Evolutionary conservation across 2,888 invertebrate species (phyloP), one percentile per base, ranked within the genome.

Genomic region (Bembecia ichneumoniformis): DNA sequence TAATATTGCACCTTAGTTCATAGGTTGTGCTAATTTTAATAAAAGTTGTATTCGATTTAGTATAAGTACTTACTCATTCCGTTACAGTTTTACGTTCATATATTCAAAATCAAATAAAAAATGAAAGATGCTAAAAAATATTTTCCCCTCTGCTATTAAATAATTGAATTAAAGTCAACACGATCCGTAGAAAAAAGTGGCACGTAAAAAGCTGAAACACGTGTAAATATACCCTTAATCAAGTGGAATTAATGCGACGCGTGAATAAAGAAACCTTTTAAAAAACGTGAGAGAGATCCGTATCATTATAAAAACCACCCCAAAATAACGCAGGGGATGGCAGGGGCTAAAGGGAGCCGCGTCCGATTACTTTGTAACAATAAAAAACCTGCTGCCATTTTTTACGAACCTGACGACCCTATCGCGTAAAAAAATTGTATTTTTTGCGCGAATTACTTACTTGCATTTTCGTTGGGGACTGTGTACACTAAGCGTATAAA

Each of bases 251-350:
- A 77, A 71, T 69, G 54, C 62, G 64, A 65, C 68, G 67, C 65
- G 58, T 49, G 43, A 53, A 63, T 67, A 77, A 79, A 28, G 28
- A 79, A 77, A 73, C 58, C 51, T 46, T 49, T 72, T 74, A 74
- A 83, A 84, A 84, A 84, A 83, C 80, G 84, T 82, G 84, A 73
- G 81, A 84, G 73, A 71, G 81, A 82, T 82, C 71, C 54, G 59
- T 78, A 80, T 81, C 81, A 59, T 44, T 1, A 74, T 72, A 82
- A 82, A 82, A 77, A 78, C 58, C 51, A 72, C 76, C 68, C 74
- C 68, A 66, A 64, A 57, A 59, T 56, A 57, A 55, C 59, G 52
- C 46, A 46, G 51, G 48, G 59, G 62, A 74, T 77, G 80, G 52
- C 46, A 46, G 51, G 48, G 59, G 62, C 75, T 77, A 81, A 82